Evolutionary conservation across 2,888 invertebrate genomes (phyloP), one percentile per base, ranked within the genome.

Genomic region (Serripes groenlandicus): DNA sequence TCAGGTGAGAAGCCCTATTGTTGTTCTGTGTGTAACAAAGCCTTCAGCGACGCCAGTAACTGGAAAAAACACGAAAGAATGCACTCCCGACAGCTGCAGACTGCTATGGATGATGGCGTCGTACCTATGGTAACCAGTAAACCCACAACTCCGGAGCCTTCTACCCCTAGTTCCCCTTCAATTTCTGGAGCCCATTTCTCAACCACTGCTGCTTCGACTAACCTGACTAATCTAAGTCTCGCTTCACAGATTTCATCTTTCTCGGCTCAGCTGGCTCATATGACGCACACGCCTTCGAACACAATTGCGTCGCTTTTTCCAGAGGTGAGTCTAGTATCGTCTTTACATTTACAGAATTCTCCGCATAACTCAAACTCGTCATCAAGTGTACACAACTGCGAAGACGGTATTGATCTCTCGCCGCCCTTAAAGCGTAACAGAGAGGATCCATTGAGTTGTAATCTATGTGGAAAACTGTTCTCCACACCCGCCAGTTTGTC

Each of bases 31-130:
- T 93, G 93, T 81, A 92, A 92, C 15, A 92, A 92, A 78, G 87
- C 91, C 7, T 93, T 92, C 83, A 91, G 90, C 70, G 92, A 92
- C 74, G 92, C 92, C 18, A 92, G 92, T 79, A 93, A 92, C 83
- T 92, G 92, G 92, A 93, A 93, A 77, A 92, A 92, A 82, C 93
- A 93, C 77, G 92, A 93, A 74, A 84, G 92, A 28, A 92, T 93
- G 68, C 92, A 93, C 80, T 89, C 90, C 62, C 70, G 89, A 23
- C 88, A 88, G 78, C 73, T 83, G 56, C 84, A 87, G 71, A 68
- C 42, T 56, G 82, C 83, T 11, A 71, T 82, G 49, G 81, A 85
- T 15, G 83, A 87, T 28, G 87, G 85, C 26, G 68, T 79, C 1
- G 80, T 86, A 58, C 76, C 80, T 64, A 75, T 80, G 66, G 80